A percentile compares a stretch with the other conserved stretches of the same genome.
phyloP scores from a whole-genome alignment of 30 jellyfish, hydroid and myxozoan species.

The Aurelia sp. region DNA sequence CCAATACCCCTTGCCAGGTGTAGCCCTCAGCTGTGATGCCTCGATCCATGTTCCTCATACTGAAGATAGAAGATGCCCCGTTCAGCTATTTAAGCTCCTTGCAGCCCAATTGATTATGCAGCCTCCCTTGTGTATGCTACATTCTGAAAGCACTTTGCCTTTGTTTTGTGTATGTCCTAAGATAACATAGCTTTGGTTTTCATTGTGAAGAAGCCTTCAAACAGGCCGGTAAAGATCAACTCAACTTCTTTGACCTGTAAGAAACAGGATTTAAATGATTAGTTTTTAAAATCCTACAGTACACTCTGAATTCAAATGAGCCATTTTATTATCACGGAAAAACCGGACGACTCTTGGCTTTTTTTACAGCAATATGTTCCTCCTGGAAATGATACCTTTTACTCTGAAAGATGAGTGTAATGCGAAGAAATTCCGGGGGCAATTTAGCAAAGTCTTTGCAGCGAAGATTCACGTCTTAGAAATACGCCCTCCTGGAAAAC shows the following conservation, averaged over 20 bases:
- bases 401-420: too few relatives aligned
- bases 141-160: neutral
- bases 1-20: conserved; percentile 55
- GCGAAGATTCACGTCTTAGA: too few relatives aligned
- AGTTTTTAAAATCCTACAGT: conserved; percentile 52
- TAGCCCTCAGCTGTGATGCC: conserved; percentile 37
- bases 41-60: conserved; percentile 65
- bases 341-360: too few relatives aligned
- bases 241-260: conserved; percentile 18
- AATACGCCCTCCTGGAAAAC: too few relatives aligned
- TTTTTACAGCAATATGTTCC: too few relatives aligned
- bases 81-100: conserved; percentile 17
- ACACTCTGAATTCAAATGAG: neutral
- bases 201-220: neutral
- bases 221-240: conserved; percentile 25
- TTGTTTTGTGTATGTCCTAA: neutral
- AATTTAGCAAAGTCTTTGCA: too few relatives aligned
- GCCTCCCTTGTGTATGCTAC: conserved; percentile 48
- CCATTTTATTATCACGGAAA: too few relatives aligned
- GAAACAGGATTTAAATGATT: conserved; percentile 21
- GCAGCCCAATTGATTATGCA: conserved; percentile 38
- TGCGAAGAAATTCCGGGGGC: too few relatives aligned
- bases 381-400: too few relatives aligned
- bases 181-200: neutral
- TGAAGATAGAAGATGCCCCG: neutral